Evolutionary conservation across 2,797 vertebrate species (phyloP), one percentile per base, ranked within the genome.

Genomic region (Chelon labrosus): DNA sequence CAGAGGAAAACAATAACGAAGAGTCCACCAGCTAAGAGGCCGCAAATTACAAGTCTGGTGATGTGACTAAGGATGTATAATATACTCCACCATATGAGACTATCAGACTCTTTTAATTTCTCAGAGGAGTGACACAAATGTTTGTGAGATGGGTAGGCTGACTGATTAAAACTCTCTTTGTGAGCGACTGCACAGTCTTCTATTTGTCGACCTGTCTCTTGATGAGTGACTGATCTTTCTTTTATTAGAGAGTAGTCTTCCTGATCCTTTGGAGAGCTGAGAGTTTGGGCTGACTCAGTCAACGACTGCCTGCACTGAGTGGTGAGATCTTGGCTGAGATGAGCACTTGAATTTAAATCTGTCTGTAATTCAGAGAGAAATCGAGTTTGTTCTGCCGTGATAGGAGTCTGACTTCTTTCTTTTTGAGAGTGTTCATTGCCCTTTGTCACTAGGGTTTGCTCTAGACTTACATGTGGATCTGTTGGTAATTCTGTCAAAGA

Each of bases 21-120:
- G 91, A 97, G 96, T 10, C 96, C 90, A 53, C 94, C 80, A 55
- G 97, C 96, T 73, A 97, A 83, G 51, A 97, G 76, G 52, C 89
- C 83, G 72, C 93, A 96, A 39, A 95, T 76, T 13, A 97, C 67
- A 70, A 95, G 95, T 83, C 93, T 95, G 68, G 90, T 90, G 76
- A 92, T 65, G 54, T 93, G 91, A 84, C 91, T 90, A n/a, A 96
- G 89, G 79, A 90, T 75, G 53, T 91, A 88, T 65, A 94, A 82
- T 50, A 94, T 72, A 31, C 70, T 85, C 84, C 87, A 85, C 89
- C 88, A 85, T 0, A 81, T 19, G 22, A 92, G 62, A 12, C 87
- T 37, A 19, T 47, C n/a, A 31, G 89, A 82, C 56, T 69, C 84
- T 67, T 91, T 75, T 65, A 71, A 52, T 71, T 92, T 92, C 75